Evolutionary conservation across 2,797 vertebrate genomes (phyloP).

Genomic region (Typhlichthys eigenmanni): DNA sequence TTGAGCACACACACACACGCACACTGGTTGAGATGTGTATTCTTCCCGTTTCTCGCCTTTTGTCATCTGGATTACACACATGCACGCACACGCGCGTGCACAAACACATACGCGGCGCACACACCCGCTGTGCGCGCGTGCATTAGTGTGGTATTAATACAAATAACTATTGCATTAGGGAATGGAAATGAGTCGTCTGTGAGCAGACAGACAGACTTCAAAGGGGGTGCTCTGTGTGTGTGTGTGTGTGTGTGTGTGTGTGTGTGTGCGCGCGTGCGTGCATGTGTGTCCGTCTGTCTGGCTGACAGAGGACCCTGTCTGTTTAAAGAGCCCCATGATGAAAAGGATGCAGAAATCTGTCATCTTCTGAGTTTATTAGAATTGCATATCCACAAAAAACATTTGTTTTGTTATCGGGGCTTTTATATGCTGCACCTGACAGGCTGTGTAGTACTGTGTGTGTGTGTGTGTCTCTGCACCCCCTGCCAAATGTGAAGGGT

Average conservation of each 20-base stretch:
- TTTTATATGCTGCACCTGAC: conserved; percentile 50
- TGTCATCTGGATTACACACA: conserved; percentile 56
- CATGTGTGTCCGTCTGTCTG: conserved; percentile 17
- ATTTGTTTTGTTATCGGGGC: conserved; percentile 58
- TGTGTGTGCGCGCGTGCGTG: neutral
- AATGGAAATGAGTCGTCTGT: conserved; percentile 78
- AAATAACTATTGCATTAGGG: conserved; percentile 68
- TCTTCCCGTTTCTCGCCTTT: conserved; percentile 49
- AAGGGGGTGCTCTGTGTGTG: conserved; percentile 51
- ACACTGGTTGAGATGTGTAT: conserved; percentile 19
- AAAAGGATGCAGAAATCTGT: conserved; percentile 73
- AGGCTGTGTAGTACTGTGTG: conserved; percentile 20
- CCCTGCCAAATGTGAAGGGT: conserved; percentile 63
- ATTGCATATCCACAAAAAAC: conserved; percentile 61
- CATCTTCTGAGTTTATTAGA: conserved; percentile 69
- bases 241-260: conserved; percentile 1
- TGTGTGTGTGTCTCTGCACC: conserved; percentile 45
- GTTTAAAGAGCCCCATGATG: conserved; percentile 67
- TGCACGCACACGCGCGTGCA: conserved; percentile 25
- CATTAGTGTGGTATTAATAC: conserved; percentile 73
- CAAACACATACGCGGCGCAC: conserved; percentile 4
- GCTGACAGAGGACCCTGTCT: conserved; percentile 65
- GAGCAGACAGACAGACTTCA: conserved; percentile 73
- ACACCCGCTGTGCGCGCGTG: conserved; percentile 46
- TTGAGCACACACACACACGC: neutral